These are phyloP conservation scores for Drosophila kurseongensis DNA, from an alignment of 1,140 invertebrate genomes.

Conservation along the genomic window DNA sequence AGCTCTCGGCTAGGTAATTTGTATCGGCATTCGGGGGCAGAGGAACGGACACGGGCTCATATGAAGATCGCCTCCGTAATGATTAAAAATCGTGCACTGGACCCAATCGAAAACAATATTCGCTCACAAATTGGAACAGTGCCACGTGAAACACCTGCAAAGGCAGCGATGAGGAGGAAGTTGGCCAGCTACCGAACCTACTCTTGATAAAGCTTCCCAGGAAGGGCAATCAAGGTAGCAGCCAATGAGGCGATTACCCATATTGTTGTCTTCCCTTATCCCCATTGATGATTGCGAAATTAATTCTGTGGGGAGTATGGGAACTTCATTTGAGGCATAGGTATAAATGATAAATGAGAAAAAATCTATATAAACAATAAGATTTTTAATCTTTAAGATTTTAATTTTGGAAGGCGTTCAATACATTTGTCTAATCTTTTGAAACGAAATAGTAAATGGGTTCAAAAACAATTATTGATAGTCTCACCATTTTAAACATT, in stretches of 20 bases:
- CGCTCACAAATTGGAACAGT: conserved; percentile 68
- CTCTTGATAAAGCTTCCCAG: conserved; percentile 54
- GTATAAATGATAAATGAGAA: neutral
- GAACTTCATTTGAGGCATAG: neutral
- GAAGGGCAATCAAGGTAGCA: conserved; percentile 56
- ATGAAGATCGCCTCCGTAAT: conserved; percentile 58
- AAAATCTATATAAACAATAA: neutral
- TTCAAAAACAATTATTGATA: too few relatives aligned
- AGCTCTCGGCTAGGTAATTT: conserved; percentile 57
- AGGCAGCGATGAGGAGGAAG: conserved; percentile 17
- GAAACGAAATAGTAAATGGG: too few relatives aligned
- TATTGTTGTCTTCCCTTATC: conserved; percentile 15
- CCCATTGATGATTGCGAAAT: conserved; percentile 63
- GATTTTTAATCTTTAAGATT: too few relatives aligned
- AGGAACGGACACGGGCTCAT: conserved; percentile 28
- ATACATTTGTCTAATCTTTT: too few relatives aligned
- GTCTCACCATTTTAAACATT: too few relatives aligned
- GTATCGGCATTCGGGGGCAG: conserved; percentile 62
- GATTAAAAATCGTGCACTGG: conserved; percentile 76
- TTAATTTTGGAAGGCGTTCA: too few relatives aligned
- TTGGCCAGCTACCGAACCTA: conserved; percentile 21
- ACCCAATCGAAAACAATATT: conserved; percentile 74
- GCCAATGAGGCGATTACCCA: conserved; percentile 26
- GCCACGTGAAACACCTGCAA: conserved; percentile 65
- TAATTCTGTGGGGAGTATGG: conserved; percentile 38